These are phyloP conservation scores for Notospermus geniculatus DNA, from an alignment of 1,140 invertebrate genomes.

Conservation along the genomic window DNA sequence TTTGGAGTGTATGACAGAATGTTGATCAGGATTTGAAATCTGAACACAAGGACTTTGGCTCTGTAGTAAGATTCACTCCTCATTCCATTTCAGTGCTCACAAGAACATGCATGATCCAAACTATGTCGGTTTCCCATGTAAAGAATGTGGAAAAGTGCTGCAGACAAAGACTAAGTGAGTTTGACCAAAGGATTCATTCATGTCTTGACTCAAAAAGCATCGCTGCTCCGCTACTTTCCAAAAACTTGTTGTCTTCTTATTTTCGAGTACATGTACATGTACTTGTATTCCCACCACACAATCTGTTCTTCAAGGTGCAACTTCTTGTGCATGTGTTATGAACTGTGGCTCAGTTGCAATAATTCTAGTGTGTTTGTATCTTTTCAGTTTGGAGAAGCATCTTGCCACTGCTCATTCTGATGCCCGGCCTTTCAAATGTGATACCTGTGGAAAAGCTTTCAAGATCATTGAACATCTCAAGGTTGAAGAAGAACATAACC, in stretches of 20 bases:
- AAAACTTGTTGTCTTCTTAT: too few relatives aligned
- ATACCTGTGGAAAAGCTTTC: conserved; percentile 4
- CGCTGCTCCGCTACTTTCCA: too few relatives aligned
- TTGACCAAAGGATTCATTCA: too few relatives aligned
- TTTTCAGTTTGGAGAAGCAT: conserved; percentile 10
- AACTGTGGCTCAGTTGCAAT: too few relatives aligned
- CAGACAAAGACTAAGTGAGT: neutral
- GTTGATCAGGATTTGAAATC: too few relatives aligned
- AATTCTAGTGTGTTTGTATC: neutral
- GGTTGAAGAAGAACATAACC: neutral
- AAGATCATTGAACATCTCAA: conserved; percentile 6
- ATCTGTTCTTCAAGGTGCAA: too few relatives aligned
- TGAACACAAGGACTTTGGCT: too few relatives aligned
- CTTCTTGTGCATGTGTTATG: too few relatives aligned
- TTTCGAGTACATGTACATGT: too few relatives aligned
- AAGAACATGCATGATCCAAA: conserved; percentile 6
- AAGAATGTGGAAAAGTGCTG: neutral
- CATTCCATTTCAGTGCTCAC: conserved; percentile 1
- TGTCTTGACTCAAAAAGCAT: too few relatives aligned
- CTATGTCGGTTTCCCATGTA: conserved; percentile 5
- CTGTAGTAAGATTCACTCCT: neutral
- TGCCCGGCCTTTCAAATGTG: conserved; percentile 3
- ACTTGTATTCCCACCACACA: too few relatives aligned
- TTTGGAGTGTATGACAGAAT: too few relatives aligned
- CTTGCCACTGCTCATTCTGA: neutral